phyloP scores from a whole-genome alignment of 2,888 invertebrate genomes.

The Erebia aethiops region DNA sequence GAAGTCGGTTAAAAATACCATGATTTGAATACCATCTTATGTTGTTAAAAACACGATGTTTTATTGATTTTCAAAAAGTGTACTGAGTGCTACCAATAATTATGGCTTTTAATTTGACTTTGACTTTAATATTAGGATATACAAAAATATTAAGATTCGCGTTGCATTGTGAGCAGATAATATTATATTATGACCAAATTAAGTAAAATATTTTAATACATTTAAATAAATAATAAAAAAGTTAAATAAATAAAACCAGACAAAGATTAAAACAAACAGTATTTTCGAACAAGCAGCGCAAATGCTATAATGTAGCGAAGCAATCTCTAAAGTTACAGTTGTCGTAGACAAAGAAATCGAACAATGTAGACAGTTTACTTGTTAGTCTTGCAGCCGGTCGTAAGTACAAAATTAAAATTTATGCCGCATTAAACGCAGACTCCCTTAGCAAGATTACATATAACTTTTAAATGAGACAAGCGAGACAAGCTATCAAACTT shows the following conservation, averaged over 20 bases:
- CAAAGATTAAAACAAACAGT: neutral
- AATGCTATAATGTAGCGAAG: slow-evolving; percentile 15
- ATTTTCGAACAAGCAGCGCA: neutral
- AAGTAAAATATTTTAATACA: too few relatives aligned
- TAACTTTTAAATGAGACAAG: slow-evolving; percentile 59
- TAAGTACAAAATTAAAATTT: slow-evolving; percentile 45
- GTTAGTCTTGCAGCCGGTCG: slow-evolving; percentile 43
- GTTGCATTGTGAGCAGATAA: too few relatives aligned
- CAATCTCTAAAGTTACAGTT: slow-evolving; percentile 21
- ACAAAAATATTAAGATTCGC: too few relatives aligned
- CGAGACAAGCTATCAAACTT: slow-evolving; percentile 47
- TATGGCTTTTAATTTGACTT: too few relatives aligned
- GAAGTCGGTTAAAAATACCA: too few relatives aligned
- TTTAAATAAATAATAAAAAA: neutral
- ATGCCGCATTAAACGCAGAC: slow-evolving; percentile 35
- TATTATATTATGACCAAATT: too few relatives aligned
- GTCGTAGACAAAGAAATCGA: slow-evolving; percentile 23
- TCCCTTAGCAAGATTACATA: slow-evolving; percentile 57
- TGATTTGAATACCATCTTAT: too few relatives aligned
- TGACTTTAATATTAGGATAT: too few relatives aligned
- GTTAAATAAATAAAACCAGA: neutral
- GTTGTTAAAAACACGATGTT: too few relatives aligned
- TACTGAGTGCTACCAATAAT: too few relatives aligned
- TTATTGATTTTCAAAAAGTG: too few relatives aligned
- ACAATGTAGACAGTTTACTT: slow-evolving; percentile 37